Conservation (phyloP, 2,113 vertebrate species). For the Astur gentilis region DNA sequence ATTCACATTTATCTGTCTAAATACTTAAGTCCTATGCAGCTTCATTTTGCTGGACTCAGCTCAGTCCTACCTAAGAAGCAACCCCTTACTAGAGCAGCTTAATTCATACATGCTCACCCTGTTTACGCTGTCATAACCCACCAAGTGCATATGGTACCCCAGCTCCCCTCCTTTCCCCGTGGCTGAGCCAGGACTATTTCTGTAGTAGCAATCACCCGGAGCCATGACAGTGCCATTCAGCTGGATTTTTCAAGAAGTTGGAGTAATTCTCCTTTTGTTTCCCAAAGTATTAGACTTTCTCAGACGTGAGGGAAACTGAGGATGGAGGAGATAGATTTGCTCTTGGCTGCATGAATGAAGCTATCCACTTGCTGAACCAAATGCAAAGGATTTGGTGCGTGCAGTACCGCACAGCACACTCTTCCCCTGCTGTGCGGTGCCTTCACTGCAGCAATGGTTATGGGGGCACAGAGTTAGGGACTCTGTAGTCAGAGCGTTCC, state of each 20-base stretch:
- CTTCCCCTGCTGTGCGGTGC: neutral
- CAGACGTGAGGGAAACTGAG: neutral
- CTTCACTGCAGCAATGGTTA: neutral
- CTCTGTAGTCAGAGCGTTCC: neutral
- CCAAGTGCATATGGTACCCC: rapidly evolving
- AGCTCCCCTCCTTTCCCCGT: neutral
- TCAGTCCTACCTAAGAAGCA: neutral
- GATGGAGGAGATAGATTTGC: neutral
- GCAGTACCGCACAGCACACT: neutral
- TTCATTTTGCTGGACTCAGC: neutral
- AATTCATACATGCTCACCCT: neutral
- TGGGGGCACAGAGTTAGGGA: neutral
- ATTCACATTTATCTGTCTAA: slow-evolving; percentile 12
- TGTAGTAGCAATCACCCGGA: neutral
- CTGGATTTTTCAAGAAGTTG: neutral
- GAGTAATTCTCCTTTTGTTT: neutral
- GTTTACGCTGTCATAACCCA: rapidly evolving
- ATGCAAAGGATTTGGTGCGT: neutral
- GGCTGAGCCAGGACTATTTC: neutral
- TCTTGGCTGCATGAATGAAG: no score
- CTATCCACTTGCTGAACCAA: neutral
- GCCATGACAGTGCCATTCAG: neutral
- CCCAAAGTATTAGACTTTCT: neutral
- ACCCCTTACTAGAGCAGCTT: neutral
- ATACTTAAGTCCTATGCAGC: neutral